Evolutionary conservation across 1,140 invertebrate genomes (phyloP).

Genomic region (Cydia amplana): DNA sequence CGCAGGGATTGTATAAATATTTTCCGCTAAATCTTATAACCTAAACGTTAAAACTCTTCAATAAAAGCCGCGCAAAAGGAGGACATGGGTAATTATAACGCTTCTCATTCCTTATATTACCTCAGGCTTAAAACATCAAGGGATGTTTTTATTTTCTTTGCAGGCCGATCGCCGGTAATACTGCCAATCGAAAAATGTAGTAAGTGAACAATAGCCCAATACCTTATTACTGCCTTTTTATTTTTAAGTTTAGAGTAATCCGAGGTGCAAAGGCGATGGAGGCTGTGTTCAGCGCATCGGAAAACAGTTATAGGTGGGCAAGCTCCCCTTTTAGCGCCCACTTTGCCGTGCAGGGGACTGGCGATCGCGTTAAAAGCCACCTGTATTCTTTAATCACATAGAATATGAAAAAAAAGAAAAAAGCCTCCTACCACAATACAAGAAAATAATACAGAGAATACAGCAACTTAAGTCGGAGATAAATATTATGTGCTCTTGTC

Average conservation of each 20-base stretch:
- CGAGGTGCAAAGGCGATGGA: conserved; percentile 54
- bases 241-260: conserved; percentile 43
- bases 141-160: conserved; percentile 43
- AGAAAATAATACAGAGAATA: too few relatives aligned
- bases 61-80: conserved; percentile 36
- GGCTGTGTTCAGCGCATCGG: conserved; percentile 54
- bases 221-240: conserved; percentile 8
- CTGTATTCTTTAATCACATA: conserved; percentile 20
- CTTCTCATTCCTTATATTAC: conserved; percentile 41
- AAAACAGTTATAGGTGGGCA: conserved; percentile 55
- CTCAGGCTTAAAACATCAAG: conserved; percentile 49
- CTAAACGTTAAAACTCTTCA: conserved; percentile 27
- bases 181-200: background rate
- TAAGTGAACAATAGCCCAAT: background rate
- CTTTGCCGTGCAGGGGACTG: conserved; percentile 38
- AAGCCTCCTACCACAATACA: too few relatives aligned
- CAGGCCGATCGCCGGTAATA: conserved; percentile 36
- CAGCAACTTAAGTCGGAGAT: too few relatives aligned
- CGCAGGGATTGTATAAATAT: background rate
- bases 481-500: too few relatives aligned
- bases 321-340: conserved; percentile 46
- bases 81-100: conserved; percentile 44
- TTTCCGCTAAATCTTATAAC: background rate
- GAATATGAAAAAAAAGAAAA: background rate
- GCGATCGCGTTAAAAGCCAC: conserved; percentile 23